Base-by-base conservation (phyloP, 2,888 invertebrate genomes). In the Lasioglossum morio region DNA sequence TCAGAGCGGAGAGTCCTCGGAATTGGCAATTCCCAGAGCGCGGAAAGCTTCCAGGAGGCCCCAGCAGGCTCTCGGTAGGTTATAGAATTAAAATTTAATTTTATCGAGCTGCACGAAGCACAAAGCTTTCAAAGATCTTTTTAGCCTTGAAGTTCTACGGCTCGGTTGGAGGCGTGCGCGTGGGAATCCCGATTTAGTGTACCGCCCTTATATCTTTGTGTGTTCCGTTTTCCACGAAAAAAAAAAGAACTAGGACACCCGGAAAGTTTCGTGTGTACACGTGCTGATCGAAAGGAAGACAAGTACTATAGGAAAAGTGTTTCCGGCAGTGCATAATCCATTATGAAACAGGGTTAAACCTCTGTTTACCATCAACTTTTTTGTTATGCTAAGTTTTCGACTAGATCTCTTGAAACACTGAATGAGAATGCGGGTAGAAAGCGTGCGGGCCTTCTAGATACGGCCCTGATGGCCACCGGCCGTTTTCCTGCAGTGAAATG, bases 161-260 rank as follows among this genome's bases (percentile, higher is more conserved):
- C 27, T 37, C n/a, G 60, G 53, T 27, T 40, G 40, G 53, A 34
- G 53, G 53, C 40, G 14, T 43, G 53, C 30, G 8, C 40, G n/a
- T 66, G 43, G 30, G 60, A 75, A 82, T 66, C 76, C 34, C 27
- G 72, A 78, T 63, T 78, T 72, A 72, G 16, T 37, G 2, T 48
- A 40, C 23, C 23, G 53, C 14, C 57, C 53, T 27, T 34, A 19
- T 40, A 66, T 66, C 19, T 19, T 14, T 34, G 46, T 23, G 73
- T 23, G 37, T 19, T 66, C 40, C 53, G 72, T 27, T 69, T 84
- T 34, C 34, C 34, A 10, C 12, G n/a, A 53, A 73, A 30, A 40
- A 30, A 40, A 88, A 30, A 90, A n/a, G n/a, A n/a, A 90, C 72
- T 60, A 37, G 79, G 63, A 37, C 82, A 77, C 30, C 30, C 74